Percentiles rank a stretch among this genome's conserved stretches.
These are phyloP conservation scores for Ryuthela nishihirai DNA, from an alignment of 2,888 invertebrate species.

Conservation along the genomic window DNA sequence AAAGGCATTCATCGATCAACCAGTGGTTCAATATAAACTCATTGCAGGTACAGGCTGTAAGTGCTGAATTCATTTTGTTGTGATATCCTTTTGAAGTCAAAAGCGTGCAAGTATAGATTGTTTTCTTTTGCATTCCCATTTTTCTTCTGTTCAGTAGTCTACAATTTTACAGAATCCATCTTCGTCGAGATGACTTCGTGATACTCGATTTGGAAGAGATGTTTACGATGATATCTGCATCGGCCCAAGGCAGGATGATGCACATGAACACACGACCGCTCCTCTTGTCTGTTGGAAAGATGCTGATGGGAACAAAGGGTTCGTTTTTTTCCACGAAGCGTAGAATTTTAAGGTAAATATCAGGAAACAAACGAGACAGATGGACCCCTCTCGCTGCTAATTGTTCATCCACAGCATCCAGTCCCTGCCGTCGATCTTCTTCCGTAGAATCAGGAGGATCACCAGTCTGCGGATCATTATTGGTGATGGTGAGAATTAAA, in stretches of 20 bases:
- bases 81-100: too few relatives aligned
- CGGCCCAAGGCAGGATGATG: conserved; percentile 82
- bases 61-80: too few relatives aligned
- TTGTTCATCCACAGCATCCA: conserved; percentile 58
- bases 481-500: conserved; percentile 38
- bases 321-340: conserved; percentile 75
- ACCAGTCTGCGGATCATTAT: conserved; percentile 25
- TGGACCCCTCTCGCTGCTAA: conserved; percentile 75
- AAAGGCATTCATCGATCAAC: too few relatives aligned
- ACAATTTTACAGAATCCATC: conserved; percentile 22
- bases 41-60: too few relatives aligned
- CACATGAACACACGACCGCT: conserved; percentile 84
- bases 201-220: conserved; percentile 30
- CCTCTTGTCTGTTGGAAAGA: conserved; percentile 75
- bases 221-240: conserved; percentile 53
- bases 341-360: conserved; percentile 74
- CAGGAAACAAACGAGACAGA: conserved; percentile 78
- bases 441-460: conserved; percentile 17
- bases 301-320: conserved; percentile 78
- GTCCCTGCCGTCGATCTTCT: conserved; percentile 19
- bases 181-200: conserved; percentile 15
- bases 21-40: too few relatives aligned
- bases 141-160: too few relatives aligned
- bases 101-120: too few relatives aligned
- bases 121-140: too few relatives aligned